Evolutionary conservation across 2,888 invertebrate genomes (phyloP).

Genomic region (Drepanosiphum platanoidis): DNA sequence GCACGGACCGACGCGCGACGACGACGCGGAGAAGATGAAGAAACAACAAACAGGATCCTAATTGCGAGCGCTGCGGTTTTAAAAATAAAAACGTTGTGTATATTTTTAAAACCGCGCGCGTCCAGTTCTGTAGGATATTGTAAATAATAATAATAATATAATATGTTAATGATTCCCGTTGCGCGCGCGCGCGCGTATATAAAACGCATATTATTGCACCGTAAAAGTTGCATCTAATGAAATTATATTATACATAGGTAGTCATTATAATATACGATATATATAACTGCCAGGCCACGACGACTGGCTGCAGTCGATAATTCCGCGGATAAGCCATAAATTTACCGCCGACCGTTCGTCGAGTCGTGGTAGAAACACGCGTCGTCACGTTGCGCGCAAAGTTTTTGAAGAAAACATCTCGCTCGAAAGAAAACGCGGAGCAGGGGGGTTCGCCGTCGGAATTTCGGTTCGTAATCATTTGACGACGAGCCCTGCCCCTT

Average conservation of each 20-base stretch:
- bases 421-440: neutral
- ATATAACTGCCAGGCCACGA: too few relatives aligned
- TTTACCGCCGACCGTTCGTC: neutral
- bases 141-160: too few relatives aligned
- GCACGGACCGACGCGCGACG: neutral
- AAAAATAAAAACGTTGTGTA: slow-evolving; percentile 22
- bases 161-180: slow-evolving; percentile 39
- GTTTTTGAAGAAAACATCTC: neutral
- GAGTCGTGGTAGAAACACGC: neutral
- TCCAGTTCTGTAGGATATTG: neutral
- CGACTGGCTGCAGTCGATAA: neutral
- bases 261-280: too few relatives aligned
- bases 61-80: slow-evolving; percentile 4
- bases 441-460: neutral
- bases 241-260: too few relatives aligned
- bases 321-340: neutral
- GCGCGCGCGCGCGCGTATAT: too few relatives aligned
- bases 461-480: neutral
- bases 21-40: neutral
- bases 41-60: slow-evolving; percentile 43
- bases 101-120: slow-evolving; percentile 36
- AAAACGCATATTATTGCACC: neutral
- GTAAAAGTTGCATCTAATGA: neutral
- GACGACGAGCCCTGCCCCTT: neutral
- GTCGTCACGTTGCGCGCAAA: neutral